A percentile compares a stretch with the other conserved stretches of the same genome.
phyloP scores from a whole-genome alignment of 1,140 invertebrate genomes.

The Mycetomoellerius zeteki region DNA sequence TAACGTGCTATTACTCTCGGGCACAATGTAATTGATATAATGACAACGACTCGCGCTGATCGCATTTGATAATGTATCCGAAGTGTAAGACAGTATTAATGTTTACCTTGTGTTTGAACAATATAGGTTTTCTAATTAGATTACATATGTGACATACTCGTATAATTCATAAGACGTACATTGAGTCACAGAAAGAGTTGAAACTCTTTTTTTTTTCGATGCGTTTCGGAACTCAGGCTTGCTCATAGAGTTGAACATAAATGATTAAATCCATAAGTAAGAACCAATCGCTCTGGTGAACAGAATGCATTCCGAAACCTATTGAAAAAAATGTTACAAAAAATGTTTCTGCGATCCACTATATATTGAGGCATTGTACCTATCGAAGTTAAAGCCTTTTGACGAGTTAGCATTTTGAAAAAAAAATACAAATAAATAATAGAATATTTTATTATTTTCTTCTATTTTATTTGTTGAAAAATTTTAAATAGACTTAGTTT shows the following conservation, averaged over 20 bases:
- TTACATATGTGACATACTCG: not conserved
- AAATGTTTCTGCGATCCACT: too few relatives aligned
- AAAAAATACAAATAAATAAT: not conserved
- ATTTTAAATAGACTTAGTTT: not conserved
- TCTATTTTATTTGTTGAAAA: not conserved
- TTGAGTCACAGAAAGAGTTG: too few relatives aligned
- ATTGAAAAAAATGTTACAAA: too few relatives aligned
- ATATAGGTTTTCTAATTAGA: not conserved
- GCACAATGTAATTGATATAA: conserved; percentile 54
- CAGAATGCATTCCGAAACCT: too few relatives aligned
- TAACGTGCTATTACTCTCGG: conserved; percentile 39
- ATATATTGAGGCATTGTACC: not conserved
- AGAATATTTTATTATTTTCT: conserved; percentile 1
- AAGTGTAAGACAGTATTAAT: conserved; percentile 9
- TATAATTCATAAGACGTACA: not conserved
- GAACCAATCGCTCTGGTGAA: too few relatives aligned
- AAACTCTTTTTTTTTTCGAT: too few relatives aligned
- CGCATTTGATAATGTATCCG: conserved; percentile 35
- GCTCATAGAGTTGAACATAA: too few relatives aligned
- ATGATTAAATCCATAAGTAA: too few relatives aligned
- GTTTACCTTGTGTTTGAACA: not conserved
- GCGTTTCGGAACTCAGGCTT: too few relatives aligned
- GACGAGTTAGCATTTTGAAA: not conserved
- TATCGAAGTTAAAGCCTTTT: not conserved
- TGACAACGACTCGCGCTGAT: conserved; percentile 37